phyloP scores from a whole-genome alignment of 2,113 vertebrate species.

The Cisticola juncidis region DNA sequence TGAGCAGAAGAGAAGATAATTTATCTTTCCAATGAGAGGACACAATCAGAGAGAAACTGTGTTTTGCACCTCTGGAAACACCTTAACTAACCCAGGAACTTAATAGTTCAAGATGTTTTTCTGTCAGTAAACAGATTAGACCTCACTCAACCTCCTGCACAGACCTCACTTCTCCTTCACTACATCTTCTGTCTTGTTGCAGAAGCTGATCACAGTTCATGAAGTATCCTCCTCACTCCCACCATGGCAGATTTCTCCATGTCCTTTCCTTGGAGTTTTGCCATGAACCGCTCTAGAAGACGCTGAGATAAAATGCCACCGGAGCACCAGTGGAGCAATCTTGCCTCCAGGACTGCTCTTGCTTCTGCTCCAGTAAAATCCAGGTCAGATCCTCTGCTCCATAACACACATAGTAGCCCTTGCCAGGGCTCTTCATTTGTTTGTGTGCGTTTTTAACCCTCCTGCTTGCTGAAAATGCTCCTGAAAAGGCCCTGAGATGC shows the following conservation, averaged over 20 bases:
- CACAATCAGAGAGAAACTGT: rapidly evolving
- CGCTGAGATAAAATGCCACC: background rate
- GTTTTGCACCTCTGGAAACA: background rate
- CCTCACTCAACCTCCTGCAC: background rate
- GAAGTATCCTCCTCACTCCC: background rate
- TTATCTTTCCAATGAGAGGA: background rate
- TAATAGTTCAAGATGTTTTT: background rate
- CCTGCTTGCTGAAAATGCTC: background rate
- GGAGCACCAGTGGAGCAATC: background rate
- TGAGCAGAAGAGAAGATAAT: background rate
- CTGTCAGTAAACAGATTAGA: background rate
- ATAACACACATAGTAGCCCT: rapidly evolving
- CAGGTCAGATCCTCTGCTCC: background rate
- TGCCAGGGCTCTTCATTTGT: background rate
- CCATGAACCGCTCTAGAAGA: background rate
- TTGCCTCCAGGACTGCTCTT: background rate
- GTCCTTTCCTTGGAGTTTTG: background rate
- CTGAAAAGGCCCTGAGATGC: background rate
- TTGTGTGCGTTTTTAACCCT: background rate
- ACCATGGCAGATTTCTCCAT: background rate
- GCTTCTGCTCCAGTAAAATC: background rate
- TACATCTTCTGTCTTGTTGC: background rate
- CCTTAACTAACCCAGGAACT: background rate
- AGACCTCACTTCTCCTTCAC: background rate
- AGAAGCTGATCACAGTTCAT: background rate